phyloP scores from a whole-genome alignment of 2,113 vertebrate species.

The Oreochromis tanganicae region DNA sequence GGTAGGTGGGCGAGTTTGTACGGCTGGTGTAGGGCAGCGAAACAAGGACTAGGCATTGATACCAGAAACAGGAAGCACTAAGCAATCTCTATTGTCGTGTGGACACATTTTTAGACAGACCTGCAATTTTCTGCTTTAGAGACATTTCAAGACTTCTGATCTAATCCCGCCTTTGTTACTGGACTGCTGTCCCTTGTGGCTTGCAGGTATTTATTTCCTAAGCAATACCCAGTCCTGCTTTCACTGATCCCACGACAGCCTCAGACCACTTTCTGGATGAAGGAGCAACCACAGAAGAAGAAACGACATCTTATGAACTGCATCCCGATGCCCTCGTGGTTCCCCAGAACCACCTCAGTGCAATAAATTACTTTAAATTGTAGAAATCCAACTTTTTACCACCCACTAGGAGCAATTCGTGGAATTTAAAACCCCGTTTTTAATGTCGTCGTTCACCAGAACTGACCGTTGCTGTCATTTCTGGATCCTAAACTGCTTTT shows the following conservation, averaged over 20 bases:
- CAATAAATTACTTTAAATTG: not conserved
- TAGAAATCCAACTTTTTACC: not conserved
- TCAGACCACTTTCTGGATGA: slow-evolving; percentile 18
- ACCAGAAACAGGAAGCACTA: slow-evolving; percentile 17
- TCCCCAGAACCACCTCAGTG: slow-evolving; percentile 24
- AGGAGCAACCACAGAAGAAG: slow-evolving; percentile 28
- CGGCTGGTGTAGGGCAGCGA: slow-evolving; percentile 13
- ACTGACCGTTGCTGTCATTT: not conserved
- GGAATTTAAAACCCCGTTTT: not conserved
- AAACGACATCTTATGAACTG: not conserved
- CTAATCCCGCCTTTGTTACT: not conserved
- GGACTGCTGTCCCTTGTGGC: not conserved
- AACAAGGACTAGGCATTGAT: not conserved
- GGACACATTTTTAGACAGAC: not conserved
- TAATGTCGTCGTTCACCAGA: not conserved
- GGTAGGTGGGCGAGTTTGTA: not conserved
- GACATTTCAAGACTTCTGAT: not conserved
- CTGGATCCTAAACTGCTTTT: not conserved
- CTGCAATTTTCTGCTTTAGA: not conserved
- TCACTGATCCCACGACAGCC: slow-evolving; percentile 45
- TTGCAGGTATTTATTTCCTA: not conserved
- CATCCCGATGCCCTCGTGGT: not conserved
- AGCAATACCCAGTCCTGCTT: not conserved
- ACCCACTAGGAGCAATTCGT: not conserved
- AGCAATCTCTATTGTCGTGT: not conserved